phyloP scores from a whole-genome alignment of 2,113 vertebrate genomes.

The Rutilus rutilus region DNA sequence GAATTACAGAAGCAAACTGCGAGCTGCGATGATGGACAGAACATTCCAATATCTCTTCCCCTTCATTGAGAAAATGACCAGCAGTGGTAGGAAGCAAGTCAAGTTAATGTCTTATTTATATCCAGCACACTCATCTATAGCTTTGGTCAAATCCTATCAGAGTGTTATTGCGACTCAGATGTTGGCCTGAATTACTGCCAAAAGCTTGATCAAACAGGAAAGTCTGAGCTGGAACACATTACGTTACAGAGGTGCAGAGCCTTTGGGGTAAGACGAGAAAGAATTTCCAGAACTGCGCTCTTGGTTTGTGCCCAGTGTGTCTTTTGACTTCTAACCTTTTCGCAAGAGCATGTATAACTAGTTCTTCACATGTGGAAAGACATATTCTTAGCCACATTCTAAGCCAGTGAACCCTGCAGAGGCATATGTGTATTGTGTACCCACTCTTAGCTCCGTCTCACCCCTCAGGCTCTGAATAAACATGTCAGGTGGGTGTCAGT shows the following conservation, averaged over 20 bases:
- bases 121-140: neutral
- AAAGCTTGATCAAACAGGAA: conserved; percentile 10
- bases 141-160: conserved; percentile 6
- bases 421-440: neutral
- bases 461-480: conserved; percentile 37
- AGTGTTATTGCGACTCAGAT: neutral
- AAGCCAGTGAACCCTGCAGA: neutral
- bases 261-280: neutral
- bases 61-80: neutral
- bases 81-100: neutral
- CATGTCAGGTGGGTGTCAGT: conserved; percentile 39
- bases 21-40: conserved; percentile 19
- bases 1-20: conserved; percentile 28
- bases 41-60: neutral
- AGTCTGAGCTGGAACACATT: conserved; percentile 17
- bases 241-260: neutral
- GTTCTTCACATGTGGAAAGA: neutral
- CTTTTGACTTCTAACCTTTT: neutral
- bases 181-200: conserved; percentile 15
- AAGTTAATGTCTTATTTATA: neutral
- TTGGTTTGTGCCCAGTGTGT: neutral
- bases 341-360: neutral
- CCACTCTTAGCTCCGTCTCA: neutral
- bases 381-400: neutral
- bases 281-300: conserved; percentile 3